A percentile compares a stretch with the other conserved stretches of the same genome.
These are phyloP conservation scores for Enteromius mattozi DNA, from an alignment of 2,797 vertebrate species.

Conservation along the genomic window DNA sequence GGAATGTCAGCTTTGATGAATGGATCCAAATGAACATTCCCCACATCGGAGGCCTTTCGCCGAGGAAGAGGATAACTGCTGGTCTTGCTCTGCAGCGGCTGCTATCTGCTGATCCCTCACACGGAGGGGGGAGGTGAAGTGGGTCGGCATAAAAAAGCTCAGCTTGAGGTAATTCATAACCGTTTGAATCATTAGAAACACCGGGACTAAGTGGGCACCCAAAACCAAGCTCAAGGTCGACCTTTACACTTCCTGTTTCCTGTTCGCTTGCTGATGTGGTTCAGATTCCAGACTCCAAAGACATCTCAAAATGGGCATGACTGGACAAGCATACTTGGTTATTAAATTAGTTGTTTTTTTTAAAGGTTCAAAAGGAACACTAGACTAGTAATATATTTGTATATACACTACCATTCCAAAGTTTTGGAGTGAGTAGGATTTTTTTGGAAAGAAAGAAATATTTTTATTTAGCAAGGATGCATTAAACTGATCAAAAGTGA, in stretches of 20 bases:
- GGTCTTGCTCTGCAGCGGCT: conserved; percentile 48
- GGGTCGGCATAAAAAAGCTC: conserved; percentile 41
- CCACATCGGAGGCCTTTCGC: conserved; percentile 57
- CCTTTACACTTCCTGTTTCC: conserved; percentile 33
- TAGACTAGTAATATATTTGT: not conserved
- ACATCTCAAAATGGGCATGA: conserved; percentile 50
- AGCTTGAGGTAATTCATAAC: conserved; percentile 66
- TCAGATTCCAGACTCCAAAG: conserved; percentile 34
- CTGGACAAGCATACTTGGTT: conserved; percentile 49
- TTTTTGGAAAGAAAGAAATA: not conserved
- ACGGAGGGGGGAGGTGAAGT: conserved; percentile 37
- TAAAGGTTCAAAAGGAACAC: not conserved
- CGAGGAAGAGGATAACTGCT: conserved; percentile 54
- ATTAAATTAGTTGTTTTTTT: not conserved
- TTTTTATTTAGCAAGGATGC: not conserved
- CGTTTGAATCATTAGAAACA: conserved; percentile 55
- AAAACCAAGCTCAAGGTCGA: conserved; percentile 53
- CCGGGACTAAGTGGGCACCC: conserved; percentile 12
- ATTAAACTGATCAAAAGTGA: not conserved
- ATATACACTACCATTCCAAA: not conserved
- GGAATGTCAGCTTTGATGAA: conserved; percentile 75
- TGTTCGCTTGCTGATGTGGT: not conserved
- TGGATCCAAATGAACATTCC: conserved; percentile 65
- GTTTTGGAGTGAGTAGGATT: not conserved
- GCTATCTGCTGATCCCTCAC: conserved; percentile 52